A percentile compares a stretch with the other conserved stretches of the same genome.
Evolutionary conservation across 2,113 vertebrate genomes (phyloP).

Genomic region (Anguilla rostrata): DNA sequence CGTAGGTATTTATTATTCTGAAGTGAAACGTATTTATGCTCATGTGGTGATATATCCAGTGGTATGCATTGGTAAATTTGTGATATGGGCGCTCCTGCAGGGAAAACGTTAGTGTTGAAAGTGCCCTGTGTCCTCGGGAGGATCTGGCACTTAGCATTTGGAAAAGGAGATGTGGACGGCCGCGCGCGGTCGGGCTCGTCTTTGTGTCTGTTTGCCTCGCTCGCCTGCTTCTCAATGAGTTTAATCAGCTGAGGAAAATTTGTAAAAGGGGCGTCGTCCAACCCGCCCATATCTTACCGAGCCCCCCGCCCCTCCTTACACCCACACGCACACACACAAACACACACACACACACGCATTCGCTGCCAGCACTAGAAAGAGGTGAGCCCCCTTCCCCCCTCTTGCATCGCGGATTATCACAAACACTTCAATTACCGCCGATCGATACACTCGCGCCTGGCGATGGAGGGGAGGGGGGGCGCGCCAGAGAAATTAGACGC

Average conservation of each 20-base stretch:
- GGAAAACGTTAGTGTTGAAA: constrained; percentile 65
- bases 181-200: constrained; percentile 75
- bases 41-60: not conserved
- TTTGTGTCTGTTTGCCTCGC: constrained; percentile 79
- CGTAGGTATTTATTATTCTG: constrained; percentile 10
- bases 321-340: constrained; percentile 57
- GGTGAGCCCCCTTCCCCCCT: constrained; percentile 71
- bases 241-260: constrained; percentile 82
- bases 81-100: constrained; percentile 58
- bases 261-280: constrained; percentile 72
- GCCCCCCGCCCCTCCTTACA: constrained; percentile 44
- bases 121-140: constrained; percentile 45
- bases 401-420: constrained; percentile 79
- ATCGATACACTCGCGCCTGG: constrained; percentile 78
- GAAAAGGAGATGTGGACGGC: constrained; percentile 76
- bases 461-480: constrained; percentile 61
- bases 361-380: constrained; percentile 46
- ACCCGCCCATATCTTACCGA: constrained; percentile 76
- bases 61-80: constrained; percentile 54
- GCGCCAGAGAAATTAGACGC: constrained; percentile 77
- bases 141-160: constrained; percentile 65
- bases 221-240: constrained; percentile 79
- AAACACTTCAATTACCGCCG: constrained; percentile 81
- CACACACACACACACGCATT: constrained; percentile 50
- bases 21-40: constrained; percentile 15